Evolutionary conservation across 1,140 invertebrate genomes (phyloP), one percentile per base, ranked within the genome.

Genomic region (Lucilia cuprina): DNA sequence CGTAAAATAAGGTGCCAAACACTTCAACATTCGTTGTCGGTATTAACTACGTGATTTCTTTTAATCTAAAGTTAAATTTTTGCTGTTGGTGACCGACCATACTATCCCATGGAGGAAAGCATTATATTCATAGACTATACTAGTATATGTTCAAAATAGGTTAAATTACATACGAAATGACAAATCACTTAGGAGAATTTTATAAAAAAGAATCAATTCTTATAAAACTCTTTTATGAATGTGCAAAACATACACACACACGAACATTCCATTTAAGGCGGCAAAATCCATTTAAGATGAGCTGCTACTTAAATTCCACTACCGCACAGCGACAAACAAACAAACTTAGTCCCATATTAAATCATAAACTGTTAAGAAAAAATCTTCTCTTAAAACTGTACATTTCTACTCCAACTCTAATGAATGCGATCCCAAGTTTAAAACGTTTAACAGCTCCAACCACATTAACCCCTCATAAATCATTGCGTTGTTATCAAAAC

Each of bases 401-500:
- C n/a, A 70, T 21, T 70, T 21, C 55, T 17, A 70, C 65, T 70
- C 65, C 17, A 21, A 25, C 2, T 70, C 65, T 21, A 9, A 21
- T 10, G 65, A 10, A 7, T 19, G 21, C 1, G n/a, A 12, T 21
- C 19, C 65, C 8, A 70, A 21, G 65, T 70, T 70, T 70, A 9
- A 70, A 70, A 70, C 19, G 65, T 70, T 70, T 10, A 21, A 19
- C 55, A 60, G n/a, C 65, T 70, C 65, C 19, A 70, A 70, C 60
- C n/a, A 70, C 21, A 21, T 21, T 70, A 25, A 21, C 19, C 65
- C 9, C 77, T 49, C 25, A 80, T 80, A 80, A 80, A 80, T 80
- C 77, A 80, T 80, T 41, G 19, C 25, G n/a, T 19, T 80, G 77
- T 80, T 80, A 80, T 80, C 77, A 50, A 49, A 80, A 80, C 47